A percentile compares a stretch with the other conserved stretches of the same genome.
These are phyloP conservation scores for Schizothorax lantsangensis DNA, from an alignment of 2,797 vertebrate genomes.

Conservation along the genomic window DNA sequence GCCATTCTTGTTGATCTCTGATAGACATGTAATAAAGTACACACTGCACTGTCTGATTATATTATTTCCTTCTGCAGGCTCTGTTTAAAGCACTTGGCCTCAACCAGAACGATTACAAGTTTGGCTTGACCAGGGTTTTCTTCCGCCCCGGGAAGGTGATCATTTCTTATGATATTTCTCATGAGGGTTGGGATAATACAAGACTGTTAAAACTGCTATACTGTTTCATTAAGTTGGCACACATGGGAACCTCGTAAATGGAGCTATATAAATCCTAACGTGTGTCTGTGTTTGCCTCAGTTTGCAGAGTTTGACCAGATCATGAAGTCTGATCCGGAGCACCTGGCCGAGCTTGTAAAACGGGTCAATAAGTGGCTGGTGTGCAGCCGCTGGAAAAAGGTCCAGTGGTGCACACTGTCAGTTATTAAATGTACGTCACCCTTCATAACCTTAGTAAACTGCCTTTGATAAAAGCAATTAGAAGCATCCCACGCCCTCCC, in stretches of 20 bases:
- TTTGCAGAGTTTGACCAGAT: conserved; percentile 99
- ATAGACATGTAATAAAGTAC: not conserved
- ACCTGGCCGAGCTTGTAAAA: conserved; percentile 92
- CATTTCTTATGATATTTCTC: not conserved
- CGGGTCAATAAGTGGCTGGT: conserved; percentile 95
- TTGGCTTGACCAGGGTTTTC: conserved; percentile 96
- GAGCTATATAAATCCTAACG: conserved; percentile 5
- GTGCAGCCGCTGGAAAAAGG: conserved; percentile 96
- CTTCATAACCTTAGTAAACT: conserved; percentile 13
- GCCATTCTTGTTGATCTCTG: conserved; percentile 18
- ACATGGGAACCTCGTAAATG: not conserved
- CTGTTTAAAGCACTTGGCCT: conserved; percentile 97
- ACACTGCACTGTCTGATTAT: conserved; percentile 13
- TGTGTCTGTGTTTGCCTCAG: conserved; percentile 69
- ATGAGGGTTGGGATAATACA: conserved; percentile 1
- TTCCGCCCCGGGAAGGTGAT: conserved; percentile 97
- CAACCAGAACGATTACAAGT: conserved; percentile 96
- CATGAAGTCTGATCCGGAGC: conserved; percentile 98
- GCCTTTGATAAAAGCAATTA: conserved; percentile 27
- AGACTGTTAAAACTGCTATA: not conserved
- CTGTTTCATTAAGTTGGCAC: conserved; percentile 4
- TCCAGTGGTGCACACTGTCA: conserved; percentile 94
- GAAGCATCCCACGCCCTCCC: not conserved
- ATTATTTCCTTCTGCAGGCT: conserved; percentile 79
- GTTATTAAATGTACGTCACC: conserved; percentile 93